Evolutionary conservation across 2,888 invertebrate genomes (phyloP), one percentile per base, ranked within the genome.

Genomic region (Metacarcinus magister): DNA sequence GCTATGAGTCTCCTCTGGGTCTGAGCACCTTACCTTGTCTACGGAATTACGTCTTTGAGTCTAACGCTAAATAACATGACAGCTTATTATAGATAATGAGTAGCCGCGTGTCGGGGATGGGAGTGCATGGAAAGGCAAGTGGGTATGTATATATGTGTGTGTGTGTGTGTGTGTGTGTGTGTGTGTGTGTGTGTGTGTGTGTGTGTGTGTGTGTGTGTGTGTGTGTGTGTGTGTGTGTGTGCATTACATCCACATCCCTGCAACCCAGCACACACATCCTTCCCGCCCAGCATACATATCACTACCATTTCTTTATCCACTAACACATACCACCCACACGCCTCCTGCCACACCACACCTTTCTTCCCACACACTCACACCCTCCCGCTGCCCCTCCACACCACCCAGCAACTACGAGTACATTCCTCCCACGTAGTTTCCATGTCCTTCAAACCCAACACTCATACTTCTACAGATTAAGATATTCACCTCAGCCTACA

Each of bases 111-210:
- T 19, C 7, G 32, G 28, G 82, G 1, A 32, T 82, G 28, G 10
- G 28, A 13, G 32, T 82, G 82, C n/a, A 23, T 67, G 67, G 5
- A 23, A 0, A 23, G 19, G 67, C 23, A 23, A 19, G 67, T 67
- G 67, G 13, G 67, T 67, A 23, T 67, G 67, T 67, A 23, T 67
- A 8, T 67, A 23, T 67, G 67, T 67, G 67, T 67, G 67, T 67
- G 67, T 67, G 67, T 67, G 67, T 67, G 67, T 67, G 67, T 67
- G 67, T 67, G 67, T 67, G 67, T 67, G 67, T 67, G 67, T 67
- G 67, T 67, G 67, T 67, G 67, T 67, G 67, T 67, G 67, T 67
- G 67, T 67, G 67, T 67, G 67, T 67, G 67, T 67, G 67, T 67
- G 67, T 67, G 67, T 67, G 67, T 67, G 67, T 67, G 67, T 67